A percentile compares a stretch with the other conserved stretches of the same genome.
Conservation (phyloP, 2,797 vertebrate genomes). For the Tragelaphus oryx region DNA sequence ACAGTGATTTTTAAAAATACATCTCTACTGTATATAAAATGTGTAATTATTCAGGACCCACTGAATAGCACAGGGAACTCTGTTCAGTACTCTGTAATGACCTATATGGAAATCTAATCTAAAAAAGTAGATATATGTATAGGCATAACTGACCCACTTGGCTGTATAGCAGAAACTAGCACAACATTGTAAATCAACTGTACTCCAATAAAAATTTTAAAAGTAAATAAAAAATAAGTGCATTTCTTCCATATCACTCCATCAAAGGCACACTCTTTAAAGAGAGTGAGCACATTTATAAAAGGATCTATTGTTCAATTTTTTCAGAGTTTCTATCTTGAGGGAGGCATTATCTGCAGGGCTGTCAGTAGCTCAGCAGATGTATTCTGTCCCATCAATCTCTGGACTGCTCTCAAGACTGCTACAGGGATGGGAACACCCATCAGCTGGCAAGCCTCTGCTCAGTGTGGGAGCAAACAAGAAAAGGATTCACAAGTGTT, state of each 20-base stretch:
- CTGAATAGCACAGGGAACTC: background rate
- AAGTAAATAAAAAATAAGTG: background rate
- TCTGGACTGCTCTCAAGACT: background rate
- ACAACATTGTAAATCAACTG: background rate
- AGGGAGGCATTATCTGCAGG: background rate
- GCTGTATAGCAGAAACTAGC: background rate
- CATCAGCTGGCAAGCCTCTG: background rate
- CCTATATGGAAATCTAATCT: background rate
- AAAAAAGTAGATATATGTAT: background rate
- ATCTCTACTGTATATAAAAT: background rate
- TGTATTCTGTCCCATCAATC: background rate
- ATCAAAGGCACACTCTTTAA: slow-evolving; percentile 35
- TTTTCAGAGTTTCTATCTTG: background rate
- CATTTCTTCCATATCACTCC: background rate
- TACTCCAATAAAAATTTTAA: background rate
- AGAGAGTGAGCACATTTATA: background rate
- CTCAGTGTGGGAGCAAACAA: background rate
- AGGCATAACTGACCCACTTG: background rate
- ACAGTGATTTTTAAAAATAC: background rate
- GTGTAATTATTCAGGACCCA: background rate
- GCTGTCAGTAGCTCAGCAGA: background rate
- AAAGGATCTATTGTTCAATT: background rate
- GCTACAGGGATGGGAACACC: background rate
- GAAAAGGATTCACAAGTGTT: background rate
- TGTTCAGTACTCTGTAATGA: background rate